A percentile compares a stretch with the other conserved stretches of the same genome.
phyloP scores from a whole-genome alignment of 2,113 vertebrate genomes.

The Anolis sagrei region DNA sequence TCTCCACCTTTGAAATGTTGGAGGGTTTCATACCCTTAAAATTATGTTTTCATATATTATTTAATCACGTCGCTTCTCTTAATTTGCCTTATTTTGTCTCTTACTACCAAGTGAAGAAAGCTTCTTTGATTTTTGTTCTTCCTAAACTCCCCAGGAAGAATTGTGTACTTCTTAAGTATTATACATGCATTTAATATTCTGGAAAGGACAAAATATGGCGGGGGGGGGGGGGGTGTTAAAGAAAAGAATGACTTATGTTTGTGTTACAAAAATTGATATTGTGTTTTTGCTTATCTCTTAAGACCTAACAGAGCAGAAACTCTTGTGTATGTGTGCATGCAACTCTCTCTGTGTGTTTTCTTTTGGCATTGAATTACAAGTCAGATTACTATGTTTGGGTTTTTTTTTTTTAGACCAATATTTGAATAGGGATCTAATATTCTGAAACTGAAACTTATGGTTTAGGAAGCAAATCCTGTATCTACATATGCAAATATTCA shows the following conservation, averaged over 20 bases:
- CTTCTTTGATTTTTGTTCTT: neutral
- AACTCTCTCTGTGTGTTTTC: neutral
- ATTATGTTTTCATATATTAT: no score
- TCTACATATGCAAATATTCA: neutral
- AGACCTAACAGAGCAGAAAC: neutral
- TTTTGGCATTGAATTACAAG: neutral
- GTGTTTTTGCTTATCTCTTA: neutral
- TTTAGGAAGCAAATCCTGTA: slow-evolving; percentile 8
- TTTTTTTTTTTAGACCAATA: neutral
- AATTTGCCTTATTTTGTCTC: neutral
- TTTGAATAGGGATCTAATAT: slow-evolving; percentile 13
- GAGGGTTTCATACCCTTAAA: neutral
- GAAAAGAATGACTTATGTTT: no score
- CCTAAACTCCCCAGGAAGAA: neutral
- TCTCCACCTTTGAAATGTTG: no score
- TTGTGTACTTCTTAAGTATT: no score
- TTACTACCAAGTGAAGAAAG: neutral
- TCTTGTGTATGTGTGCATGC: neutral
- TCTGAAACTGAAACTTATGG: neutral
- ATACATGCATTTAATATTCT: neutral
- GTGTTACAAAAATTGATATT: neutral
- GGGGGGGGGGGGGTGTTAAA: no score
- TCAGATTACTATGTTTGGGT: neutral
- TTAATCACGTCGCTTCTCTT: neutral
- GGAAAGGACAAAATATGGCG: neutral